These are phyloP conservation scores for Clivina fossor DNA, from an alignment of 2,888 invertebrate genomes.

Conservation along the genomic window DNA sequence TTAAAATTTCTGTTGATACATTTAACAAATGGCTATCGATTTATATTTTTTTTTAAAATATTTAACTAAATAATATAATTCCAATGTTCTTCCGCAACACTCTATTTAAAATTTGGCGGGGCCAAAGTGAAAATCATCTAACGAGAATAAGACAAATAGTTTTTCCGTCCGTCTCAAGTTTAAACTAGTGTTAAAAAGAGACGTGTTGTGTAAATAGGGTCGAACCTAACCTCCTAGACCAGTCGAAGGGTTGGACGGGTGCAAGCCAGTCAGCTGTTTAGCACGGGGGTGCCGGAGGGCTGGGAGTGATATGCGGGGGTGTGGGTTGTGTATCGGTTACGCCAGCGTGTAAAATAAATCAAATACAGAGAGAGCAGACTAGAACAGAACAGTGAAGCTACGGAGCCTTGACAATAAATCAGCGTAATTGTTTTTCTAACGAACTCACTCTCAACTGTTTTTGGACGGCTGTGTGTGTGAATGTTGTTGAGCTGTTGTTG, in stretches of 20 bases:
- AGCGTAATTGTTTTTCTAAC: slow-evolving; percentile 44
- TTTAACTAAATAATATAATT: too few relatives aligned
- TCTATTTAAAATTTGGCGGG: too few relatives aligned
- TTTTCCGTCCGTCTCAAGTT: neutral
- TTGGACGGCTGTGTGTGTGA: slow-evolving; percentile 2
- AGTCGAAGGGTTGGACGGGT: neutral
- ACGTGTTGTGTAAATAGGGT: too few relatives aligned
- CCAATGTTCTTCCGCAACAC: too few relatives aligned
- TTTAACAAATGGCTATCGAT: too few relatives aligned
- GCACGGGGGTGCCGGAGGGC: neutral
- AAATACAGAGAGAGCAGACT: slow-evolving; percentile 8
- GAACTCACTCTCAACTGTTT: slow-evolving; percentile 37
- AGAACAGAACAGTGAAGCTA: slow-evolving; percentile 11
- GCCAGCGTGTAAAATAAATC: slow-evolving; percentile 19
- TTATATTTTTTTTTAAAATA: too few relatives aligned
- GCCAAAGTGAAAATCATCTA: neutral
- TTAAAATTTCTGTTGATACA: too few relatives aligned
- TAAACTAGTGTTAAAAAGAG: neutral
- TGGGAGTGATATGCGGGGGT: neutral
- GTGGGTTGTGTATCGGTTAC: neutral
- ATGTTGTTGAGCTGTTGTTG: neutral
- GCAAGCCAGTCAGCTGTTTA: neutral
- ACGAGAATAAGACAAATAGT: neutral
- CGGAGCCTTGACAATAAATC: slow-evolving; percentile 39
- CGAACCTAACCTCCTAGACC: neutral